These are phyloP conservation scores for Erpornis zantholeuca DNA, from an alignment of 2,113 vertebrate genomes.

Conservation along the genomic window DNA sequence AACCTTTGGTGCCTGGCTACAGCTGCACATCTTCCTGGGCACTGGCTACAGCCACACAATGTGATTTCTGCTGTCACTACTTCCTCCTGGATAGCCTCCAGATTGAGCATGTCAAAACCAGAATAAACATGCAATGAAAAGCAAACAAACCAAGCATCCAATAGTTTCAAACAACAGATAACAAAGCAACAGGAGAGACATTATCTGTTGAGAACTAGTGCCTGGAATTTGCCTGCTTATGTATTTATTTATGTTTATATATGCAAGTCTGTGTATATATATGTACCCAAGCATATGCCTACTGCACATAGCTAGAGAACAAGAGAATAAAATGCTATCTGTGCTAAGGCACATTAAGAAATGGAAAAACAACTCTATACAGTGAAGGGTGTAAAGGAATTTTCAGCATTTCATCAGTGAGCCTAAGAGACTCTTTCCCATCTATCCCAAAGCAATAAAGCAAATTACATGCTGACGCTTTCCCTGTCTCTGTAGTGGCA, in stretches of 20 bases:
- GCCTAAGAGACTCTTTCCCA: background rate
- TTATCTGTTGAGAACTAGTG: background rate
- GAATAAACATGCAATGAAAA: background rate
- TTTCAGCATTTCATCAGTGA: background rate
- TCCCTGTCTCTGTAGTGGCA: background rate
- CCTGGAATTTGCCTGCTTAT: background rate
- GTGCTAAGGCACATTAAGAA: background rate
- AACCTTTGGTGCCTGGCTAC: background rate
- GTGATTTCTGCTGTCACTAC: background rate
- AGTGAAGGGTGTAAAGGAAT: background rate
- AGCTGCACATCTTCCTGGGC: background rate
- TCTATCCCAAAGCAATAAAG: slow-evolving; percentile 11
- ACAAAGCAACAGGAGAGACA: background rate
- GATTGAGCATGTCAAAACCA: background rate
- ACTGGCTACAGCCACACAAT: fast-evolving
- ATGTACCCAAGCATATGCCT: background rate
- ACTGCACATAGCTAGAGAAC: background rate
- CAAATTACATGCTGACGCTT: background rate
- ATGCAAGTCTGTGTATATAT: background rate
- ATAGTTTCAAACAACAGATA: background rate
- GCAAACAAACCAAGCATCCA: background rate
- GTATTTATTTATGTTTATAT: background rate
- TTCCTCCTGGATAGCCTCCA: background rate
- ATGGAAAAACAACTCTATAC: background rate
- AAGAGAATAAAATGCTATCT: background rate